Evolutionary conservation across 1,140 invertebrate genomes (phyloP).

Genomic region (Lasaia peninsularis): DNA sequence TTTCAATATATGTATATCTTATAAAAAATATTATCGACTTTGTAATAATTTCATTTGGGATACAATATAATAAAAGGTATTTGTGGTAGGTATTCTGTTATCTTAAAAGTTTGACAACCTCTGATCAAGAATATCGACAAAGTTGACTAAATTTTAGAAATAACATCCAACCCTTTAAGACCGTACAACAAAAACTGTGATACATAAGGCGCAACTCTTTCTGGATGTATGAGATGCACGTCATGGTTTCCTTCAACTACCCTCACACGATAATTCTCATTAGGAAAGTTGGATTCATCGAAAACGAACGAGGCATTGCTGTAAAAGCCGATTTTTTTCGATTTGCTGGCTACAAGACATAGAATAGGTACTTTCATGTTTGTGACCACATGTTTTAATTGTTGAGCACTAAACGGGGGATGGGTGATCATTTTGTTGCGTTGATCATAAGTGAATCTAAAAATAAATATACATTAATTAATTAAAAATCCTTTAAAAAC

Average conservation of each 20-base stretch:
- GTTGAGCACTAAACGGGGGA: slow-evolving; percentile 32
- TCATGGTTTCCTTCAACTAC: slow-evolving; percentile 40
- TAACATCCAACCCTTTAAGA: slow-evolving; percentile 36
- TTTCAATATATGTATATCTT: too few relatives aligned
- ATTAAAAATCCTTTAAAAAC: too few relatives aligned
- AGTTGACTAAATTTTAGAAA: slow-evolving; percentile 40
- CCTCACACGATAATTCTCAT: slow-evolving; percentile 33
- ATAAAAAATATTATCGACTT: too few relatives aligned
- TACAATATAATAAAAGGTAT: too few relatives aligned
- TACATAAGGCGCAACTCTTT: slow-evolving; percentile 32
- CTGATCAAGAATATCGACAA: background rate
- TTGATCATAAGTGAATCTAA: slow-evolving; percentile 53
- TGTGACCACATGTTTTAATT: slow-evolving; percentile 30
- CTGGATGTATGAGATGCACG: slow-evolving; percentile 41
- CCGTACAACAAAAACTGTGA: slow-evolving; percentile 42
- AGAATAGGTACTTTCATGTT: slow-evolving; percentile 30
- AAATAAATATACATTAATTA: slow-evolving; percentile 20
- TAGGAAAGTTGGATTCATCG: slow-evolving; percentile 33
- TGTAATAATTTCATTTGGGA: too few relatives aligned
- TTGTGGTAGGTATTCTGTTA: too few relatives aligned
- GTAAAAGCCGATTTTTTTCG: slow-evolving; percentile 24
- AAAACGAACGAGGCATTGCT: slow-evolving; percentile 30
- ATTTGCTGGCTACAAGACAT: slow-evolving; percentile 26
- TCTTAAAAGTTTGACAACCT: too few relatives aligned
- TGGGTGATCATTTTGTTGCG: slow-evolving; percentile 29